Percentiles rank a stretch among this genome's conserved stretches.
phyloP scores from a whole-genome alignment of 2,888 invertebrate genomes.

The Graphium colonna region DNA sequence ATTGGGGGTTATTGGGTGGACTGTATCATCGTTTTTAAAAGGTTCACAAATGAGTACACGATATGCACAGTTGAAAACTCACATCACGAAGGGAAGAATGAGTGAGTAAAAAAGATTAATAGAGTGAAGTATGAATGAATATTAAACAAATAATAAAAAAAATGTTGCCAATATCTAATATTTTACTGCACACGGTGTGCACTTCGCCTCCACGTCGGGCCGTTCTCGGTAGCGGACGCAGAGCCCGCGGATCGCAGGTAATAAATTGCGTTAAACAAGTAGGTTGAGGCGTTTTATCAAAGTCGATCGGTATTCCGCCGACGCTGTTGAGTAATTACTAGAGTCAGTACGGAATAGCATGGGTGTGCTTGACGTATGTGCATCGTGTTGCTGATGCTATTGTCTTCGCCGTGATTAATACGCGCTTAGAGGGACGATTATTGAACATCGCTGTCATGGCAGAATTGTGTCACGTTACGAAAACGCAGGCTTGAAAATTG shows the following conservation, averaged over 20 bases:
- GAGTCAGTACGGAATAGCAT: conserved; percentile 28
- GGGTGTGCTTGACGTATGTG: conserved; percentile 32
- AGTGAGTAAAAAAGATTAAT: too few relatives aligned
- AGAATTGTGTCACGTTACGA: not conserved
- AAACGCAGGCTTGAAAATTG: not conserved
- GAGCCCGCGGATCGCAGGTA: conserved; percentile 68
- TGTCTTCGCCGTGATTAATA: conserved; percentile 17
- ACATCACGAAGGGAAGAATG: too few relatives aligned
- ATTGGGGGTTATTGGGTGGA: too few relatives aligned
- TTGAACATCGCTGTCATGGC: not conserved
- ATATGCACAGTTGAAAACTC: too few relatives aligned
- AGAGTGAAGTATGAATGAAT: too few relatives aligned
- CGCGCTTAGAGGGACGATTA: not conserved
- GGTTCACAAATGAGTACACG: too few relatives aligned
- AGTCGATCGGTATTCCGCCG: conserved; percentile 75
- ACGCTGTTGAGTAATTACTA: conserved; percentile 68
- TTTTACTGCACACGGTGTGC: not conserved
- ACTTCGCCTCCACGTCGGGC: conserved; percentile 7
- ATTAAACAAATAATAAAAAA: too few relatives aligned
- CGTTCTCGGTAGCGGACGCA: conserved; percentile 36
- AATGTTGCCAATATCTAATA: not conserved
- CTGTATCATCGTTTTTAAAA: too few relatives aligned
- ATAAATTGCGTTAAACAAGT: conserved; percentile 79
- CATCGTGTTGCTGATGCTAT: conserved; percentile 17
- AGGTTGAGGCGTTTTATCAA: conserved; percentile 78